A percentile compares a stretch with the other conserved stretches of the same genome.
Evolutionary conservation across 2,797 vertebrate species (phyloP).

Genomic region (Pantherophis alleghaniensis): DNA sequence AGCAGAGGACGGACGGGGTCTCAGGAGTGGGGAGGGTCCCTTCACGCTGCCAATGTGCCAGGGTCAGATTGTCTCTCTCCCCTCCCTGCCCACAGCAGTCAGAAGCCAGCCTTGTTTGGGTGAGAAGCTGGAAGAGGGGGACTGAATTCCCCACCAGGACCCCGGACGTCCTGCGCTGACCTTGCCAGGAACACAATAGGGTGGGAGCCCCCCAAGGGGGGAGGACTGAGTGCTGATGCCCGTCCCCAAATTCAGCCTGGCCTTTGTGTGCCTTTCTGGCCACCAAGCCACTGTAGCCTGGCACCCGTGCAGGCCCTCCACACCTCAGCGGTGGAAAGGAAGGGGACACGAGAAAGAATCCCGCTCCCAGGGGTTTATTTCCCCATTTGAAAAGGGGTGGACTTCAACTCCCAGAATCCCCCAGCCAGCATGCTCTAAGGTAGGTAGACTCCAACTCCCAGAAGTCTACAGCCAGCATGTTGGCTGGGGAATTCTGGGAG

Average conservation of each 20-base stretch:
- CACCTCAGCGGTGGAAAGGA: neutral
- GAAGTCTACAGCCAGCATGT: neutral
- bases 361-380: no score
- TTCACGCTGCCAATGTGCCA: neutral
- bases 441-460: no score
- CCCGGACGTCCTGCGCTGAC: neutral
- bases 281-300: neutral
- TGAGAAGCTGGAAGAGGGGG: neutral
- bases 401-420: no score
- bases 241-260: neutral
- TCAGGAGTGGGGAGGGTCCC: no score
- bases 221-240: neutral
- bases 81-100: neutral
- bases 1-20: neutral
- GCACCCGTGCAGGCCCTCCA: neutral
- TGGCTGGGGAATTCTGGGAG: neutral
- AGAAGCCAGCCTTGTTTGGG: neutral
- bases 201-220: neutral
- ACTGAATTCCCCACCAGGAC: neutral
- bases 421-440: neutral
- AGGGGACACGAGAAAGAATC: no score
- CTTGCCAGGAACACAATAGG: neutral
- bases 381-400: no score
- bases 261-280: neutral
- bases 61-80: neutral